Evolutionary conservation across 2,888 invertebrate genomes (phyloP).

Genomic region (Toxonevra muliebris): DNA sequence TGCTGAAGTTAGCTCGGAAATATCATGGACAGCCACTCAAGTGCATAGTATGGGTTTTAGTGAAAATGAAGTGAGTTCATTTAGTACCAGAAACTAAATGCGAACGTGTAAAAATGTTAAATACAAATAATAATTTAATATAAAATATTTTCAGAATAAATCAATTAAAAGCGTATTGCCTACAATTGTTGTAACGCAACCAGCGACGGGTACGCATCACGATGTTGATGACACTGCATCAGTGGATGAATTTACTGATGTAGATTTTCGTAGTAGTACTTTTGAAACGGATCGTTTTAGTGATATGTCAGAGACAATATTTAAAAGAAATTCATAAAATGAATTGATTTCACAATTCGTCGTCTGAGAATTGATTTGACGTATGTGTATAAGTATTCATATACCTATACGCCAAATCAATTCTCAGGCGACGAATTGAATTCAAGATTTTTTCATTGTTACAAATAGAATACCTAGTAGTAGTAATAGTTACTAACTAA

Average conservation of each 20-base stretch:
- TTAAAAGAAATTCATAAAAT: slow-evolving; percentile 25
- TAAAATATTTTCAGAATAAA: not conserved
- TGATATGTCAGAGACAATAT: slow-evolving; percentile 39
- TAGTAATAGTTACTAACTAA: too few species aligned
- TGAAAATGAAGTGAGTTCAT: not conserved
- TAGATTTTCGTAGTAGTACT: slow-evolving; percentile 38
- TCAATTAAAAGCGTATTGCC: slow-evolving; percentile 13
- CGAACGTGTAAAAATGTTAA: not conserved
- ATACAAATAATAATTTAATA: not conserved
- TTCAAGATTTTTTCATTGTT: not conserved
- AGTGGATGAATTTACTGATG: slow-evolving; percentile 31
- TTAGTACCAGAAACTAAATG: not conserved
- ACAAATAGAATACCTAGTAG: not conserved
- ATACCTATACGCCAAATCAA: too few species aligned
- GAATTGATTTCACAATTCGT: not conserved
- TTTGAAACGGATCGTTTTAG: slow-evolving; percentile 40
- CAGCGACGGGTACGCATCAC: not conserved
- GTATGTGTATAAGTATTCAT: too few species aligned
- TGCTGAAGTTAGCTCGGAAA: slow-evolving; percentile 18
- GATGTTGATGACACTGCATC: slow-evolving; percentile 12
- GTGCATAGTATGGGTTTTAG: slow-evolving; percentile 4
- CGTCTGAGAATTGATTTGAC: too few species aligned
- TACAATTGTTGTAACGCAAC: slow-evolving; percentile 18
- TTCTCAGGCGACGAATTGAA: too few species aligned
- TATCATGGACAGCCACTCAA: slow-evolving; percentile 22